phyloP scores from a whole-genome alignment of 30 jellyfish, hydroid and myxozoan species.

The Sanderia malayensis region DNA sequence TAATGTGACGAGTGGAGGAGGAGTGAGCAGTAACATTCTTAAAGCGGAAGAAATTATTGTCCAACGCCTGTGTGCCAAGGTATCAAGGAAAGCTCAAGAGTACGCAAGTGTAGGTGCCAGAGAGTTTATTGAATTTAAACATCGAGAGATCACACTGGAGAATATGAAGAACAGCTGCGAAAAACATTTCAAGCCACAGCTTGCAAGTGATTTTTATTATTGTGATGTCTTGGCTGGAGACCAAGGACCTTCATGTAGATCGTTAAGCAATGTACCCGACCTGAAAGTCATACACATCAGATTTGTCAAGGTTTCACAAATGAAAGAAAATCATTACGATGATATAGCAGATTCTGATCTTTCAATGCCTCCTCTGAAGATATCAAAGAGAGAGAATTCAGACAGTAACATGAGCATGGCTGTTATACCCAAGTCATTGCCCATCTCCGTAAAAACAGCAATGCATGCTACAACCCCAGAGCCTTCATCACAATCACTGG shows the following conservation, averaged over 20 bases:
- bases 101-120: neutral
- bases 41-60: constrained; percentile 3
- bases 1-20: neutral
- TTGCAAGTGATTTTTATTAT: neutral
- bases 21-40: neutral
- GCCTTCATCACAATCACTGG: neutral
- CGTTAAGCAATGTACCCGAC: neutral
- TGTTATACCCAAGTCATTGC: neutral
- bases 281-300: constrained; percentile 6
- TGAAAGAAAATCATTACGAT: neutral
- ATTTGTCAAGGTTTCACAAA: constrained; percentile 3
- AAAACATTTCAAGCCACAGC: neutral
- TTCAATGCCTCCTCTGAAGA: neutral
- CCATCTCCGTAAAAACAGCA: neutral
- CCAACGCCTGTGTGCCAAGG: neutral
- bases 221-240: constrained; percentile 19
- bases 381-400: neutral
- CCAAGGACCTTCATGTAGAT: constrained; percentile 12
- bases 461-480: neutral
- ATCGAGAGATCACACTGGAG: neutral
- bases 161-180: neutral
- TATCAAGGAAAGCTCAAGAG: neutral
- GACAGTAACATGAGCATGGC: neutral
- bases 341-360: neutral
- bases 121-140: neutral